phyloP scores from a whole-genome alignment of 1,140 invertebrate species.

The Hydropsyche tenuis region DNA sequence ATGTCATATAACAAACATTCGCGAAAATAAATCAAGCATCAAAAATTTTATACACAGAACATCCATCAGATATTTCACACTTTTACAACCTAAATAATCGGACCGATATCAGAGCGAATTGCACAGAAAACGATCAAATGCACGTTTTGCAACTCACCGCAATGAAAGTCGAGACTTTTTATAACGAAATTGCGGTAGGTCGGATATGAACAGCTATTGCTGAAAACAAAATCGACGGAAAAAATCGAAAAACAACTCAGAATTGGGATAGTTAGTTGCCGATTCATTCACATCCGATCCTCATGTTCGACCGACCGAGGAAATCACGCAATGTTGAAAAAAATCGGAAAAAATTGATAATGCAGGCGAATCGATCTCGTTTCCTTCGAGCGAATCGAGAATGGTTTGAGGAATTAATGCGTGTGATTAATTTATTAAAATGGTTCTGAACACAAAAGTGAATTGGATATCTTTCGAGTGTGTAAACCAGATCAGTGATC shows the following conservation, averaged over 20 bases:
- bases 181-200: slow-evolving; percentile 8
- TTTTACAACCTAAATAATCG: too few species aligned
- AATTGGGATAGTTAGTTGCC: background rate
- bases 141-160: slow-evolving; percentile 8
- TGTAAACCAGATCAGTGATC: slow-evolving; percentile 16
- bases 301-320: slow-evolving; percentile 7
- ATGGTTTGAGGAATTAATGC: too few species aligned
- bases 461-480: slow-evolving; percentile 9
- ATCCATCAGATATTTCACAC: too few species aligned
- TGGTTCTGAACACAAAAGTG: background rate
- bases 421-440: background rate
- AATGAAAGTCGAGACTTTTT: slow-evolving; percentile 14
- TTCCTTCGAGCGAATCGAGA: slow-evolving; percentile 2
- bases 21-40: too few species aligned
- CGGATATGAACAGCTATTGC: background rate
- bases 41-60: too few species aligned
- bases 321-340: slow-evolving; percentile 12
- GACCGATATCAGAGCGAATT: too few species aligned
- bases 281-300: slow-evolving; percentile 16
- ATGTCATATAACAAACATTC: too few species aligned
- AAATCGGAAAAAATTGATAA: background rate
- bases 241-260: background rate
- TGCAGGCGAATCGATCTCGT: slow-evolving; percentile 1
- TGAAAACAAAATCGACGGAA: background rate
- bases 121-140: too few species aligned